phyloP scores from a whole-genome alignment of 2,888 invertebrate genomes.

The Acanthosepion esculentum region DNA sequence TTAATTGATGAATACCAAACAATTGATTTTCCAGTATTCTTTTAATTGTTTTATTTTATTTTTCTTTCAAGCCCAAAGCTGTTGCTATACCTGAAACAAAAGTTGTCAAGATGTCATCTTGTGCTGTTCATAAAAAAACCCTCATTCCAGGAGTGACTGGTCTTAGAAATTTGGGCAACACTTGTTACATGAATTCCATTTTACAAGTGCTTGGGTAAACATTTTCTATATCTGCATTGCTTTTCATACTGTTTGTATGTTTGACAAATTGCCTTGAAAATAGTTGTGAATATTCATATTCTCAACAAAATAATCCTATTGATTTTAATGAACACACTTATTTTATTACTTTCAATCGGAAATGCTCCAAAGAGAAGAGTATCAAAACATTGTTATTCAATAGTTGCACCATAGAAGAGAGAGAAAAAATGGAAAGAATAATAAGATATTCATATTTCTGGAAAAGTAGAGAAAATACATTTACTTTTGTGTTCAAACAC shows the following conservation, averaged over 20 bases:
- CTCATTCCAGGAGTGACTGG: slow-evolving; percentile 73
- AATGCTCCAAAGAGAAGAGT: too few relatives aligned
- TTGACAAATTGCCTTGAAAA: not conserved
- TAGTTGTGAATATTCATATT: not conserved
- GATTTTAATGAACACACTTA: not conserved
- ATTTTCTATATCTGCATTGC: not conserved
- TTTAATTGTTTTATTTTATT: not conserved
- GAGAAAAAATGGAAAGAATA: too few relatives aligned
- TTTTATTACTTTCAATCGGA: too few relatives aligned
- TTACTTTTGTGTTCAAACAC: too few relatives aligned
- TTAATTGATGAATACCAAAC: too few relatives aligned
- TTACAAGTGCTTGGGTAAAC: slow-evolving; percentile 73
- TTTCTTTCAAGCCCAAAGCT: not conserved
- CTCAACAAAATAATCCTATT: not conserved
- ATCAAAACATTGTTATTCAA: too few relatives aligned
- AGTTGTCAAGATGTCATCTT: not conserved
- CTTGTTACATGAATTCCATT: slow-evolving; percentile 75
- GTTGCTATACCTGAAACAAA: not conserved
- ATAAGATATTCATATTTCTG: too few relatives aligned
- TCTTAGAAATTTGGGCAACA: slow-evolving; percentile 74
- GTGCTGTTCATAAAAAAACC: slow-evolving; percentile 49
- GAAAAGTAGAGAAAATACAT: too few relatives aligned
- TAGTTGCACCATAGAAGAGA: too few relatives aligned
- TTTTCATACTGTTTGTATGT: not conserved
- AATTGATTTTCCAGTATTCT: too few relatives aligned